Evolutionary conservation across 2,888 invertebrate species (phyloP).

Genomic region (Plagodis dolabraria): DNA sequence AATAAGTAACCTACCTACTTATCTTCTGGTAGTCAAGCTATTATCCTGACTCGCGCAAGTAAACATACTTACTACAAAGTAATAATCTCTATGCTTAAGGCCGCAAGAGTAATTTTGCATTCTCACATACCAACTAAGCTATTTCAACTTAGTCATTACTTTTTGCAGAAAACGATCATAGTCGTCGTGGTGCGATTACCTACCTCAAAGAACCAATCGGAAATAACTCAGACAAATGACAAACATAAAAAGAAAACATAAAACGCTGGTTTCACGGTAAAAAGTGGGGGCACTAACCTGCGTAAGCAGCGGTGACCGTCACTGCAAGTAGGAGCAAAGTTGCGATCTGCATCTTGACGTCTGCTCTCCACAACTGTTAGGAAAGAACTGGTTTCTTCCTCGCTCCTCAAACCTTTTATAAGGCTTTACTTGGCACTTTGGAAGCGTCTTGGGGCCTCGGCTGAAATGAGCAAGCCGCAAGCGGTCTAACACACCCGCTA

Average conservation of each 20-base stretch:
- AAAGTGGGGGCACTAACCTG: slow-evolving; percentile 82
- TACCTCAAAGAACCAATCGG: slow-evolving; percentile 46
- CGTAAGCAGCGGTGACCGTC: slow-evolving; percentile 66
- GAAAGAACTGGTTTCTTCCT: slow-evolving; percentile 65
- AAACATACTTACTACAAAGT: slow-evolving; percentile 3
- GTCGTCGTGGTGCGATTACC: slow-evolving; percentile 22
- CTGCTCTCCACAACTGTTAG: slow-evolving; percentile 52
- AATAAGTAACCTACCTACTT: too few relatives aligned
- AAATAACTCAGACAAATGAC: slow-evolving; percentile 53
- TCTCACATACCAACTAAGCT: slow-evolving; percentile 11
- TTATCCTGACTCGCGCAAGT: too few relatives aligned
- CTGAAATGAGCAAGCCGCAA: slow-evolving; percentile 53
- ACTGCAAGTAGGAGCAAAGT: slow-evolving; percentile 67
- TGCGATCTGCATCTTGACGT: slow-evolving; percentile 67
- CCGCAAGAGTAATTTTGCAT: slow-evolving; percentile 10
- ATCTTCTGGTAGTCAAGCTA: too few relatives aligned
- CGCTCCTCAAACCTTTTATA: slow-evolving; percentile 63
- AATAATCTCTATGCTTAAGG: slow-evolving; percentile 13
- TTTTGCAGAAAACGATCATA: slow-evolving; percentile 15
- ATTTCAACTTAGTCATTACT: slow-evolving; percentile 8
- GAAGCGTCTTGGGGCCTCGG: slow-evolving; percentile 42
- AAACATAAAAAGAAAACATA: slow-evolving; percentile 50
- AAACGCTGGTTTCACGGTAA: slow-evolving; percentile 53
- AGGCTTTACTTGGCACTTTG: slow-evolving; percentile 50
- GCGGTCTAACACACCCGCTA: slow-evolving; percentile 48